Percentiles rank a stretch among this genome's conserved stretches.
phyloP scores from a whole-genome alignment of 2,113 vertebrate genomes.

The Delphinapterus leucas region DNA sequence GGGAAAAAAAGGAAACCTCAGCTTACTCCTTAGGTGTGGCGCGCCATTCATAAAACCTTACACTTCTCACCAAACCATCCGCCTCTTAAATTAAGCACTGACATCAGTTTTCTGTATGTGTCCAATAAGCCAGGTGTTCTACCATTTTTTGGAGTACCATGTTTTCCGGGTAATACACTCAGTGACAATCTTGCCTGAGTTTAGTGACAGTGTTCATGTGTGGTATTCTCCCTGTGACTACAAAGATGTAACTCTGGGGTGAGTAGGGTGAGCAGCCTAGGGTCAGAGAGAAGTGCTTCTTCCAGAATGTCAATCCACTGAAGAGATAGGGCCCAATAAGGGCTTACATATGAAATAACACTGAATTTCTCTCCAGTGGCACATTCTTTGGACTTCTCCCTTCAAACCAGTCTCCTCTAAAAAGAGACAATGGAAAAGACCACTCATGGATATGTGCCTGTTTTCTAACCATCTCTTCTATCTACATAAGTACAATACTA shows the following conservation, averaged over 20 bases:
- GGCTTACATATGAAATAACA: neutral
- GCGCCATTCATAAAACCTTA: neutral
- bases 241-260: neutral
- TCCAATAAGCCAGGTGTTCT: neutral
- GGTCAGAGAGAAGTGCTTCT: neutral
- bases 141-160: neutral
- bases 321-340: neutral
- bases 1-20: neutral
- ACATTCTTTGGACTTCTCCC: neutral
- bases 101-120: neutral
- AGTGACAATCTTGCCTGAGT: neutral
- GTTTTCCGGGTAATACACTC: neutral
- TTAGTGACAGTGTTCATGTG: neutral
- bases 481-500: neutral
- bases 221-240: neutral
- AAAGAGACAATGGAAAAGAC: neutral
- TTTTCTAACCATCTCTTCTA: neutral
- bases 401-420: neutral
- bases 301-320: neutral
- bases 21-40: neutral
- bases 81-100: neutral
- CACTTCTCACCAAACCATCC: neutral
- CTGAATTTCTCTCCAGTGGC: neutral
- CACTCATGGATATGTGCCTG: neutral
- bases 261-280: neutral